Evolutionary conservation across 2,888 invertebrate genomes (phyloP).

Genomic region (Drosophila pseudotalamancana): DNA sequence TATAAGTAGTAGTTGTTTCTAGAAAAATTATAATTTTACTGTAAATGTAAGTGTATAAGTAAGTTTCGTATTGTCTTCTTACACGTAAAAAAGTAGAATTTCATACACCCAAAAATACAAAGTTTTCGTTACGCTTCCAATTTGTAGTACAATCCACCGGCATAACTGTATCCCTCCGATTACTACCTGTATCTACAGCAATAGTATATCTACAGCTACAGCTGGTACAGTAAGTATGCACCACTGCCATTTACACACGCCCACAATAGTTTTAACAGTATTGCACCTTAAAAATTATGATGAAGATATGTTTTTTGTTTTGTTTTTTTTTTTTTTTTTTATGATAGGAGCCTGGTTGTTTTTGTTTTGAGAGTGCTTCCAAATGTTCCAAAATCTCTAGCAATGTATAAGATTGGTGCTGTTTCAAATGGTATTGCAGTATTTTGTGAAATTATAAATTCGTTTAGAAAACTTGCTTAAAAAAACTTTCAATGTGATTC

Average conservation of each 20-base stretch:
- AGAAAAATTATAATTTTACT: conserved; percentile 71
- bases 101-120: conserved; percentile 68
- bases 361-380: conserved; percentile 18
- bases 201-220: conserved; percentile 16
- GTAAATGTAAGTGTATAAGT: conserved; percentile 64
- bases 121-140: conserved; percentile 27
- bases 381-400: conserved; percentile 20
- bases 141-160: conserved; percentile 29
- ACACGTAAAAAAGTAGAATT: conserved; percentile 74
- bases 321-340: conserved; percentile 84
- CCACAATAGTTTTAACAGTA: conserved; percentile 64
- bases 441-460: conserved; percentile 60
- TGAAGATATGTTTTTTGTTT: conserved; percentile 85
- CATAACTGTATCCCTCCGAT: conserved; percentile 1
- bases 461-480: conserved; percentile 40
- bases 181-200: conserved; percentile 10
- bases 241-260: conserved; percentile 17
- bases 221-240: conserved; percentile 30
- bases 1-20: conserved; percentile 58
- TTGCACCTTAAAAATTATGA: conserved; percentile 81
- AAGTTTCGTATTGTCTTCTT: conserved; percentile 43
- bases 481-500: conserved; percentile 26
- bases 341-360: conserved; percentile 84
- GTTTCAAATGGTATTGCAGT: not conserved
- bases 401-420: not conserved